Conservation (phyloP, 1,140 invertebrate species). For the Sipha flava region DNA sequence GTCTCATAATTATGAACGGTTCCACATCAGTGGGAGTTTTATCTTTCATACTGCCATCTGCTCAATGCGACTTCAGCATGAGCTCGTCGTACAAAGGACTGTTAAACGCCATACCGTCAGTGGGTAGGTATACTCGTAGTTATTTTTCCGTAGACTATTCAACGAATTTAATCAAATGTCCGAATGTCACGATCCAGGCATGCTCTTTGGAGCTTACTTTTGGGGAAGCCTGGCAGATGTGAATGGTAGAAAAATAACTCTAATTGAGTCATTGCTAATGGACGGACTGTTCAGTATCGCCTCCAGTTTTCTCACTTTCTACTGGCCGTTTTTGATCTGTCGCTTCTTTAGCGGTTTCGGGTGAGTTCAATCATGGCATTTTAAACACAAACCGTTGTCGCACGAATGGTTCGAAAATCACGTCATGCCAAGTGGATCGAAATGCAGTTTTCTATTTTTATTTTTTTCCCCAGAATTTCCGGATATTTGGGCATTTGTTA, state of each 20-base stretch:
- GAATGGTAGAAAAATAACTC: conserved; percentile 64
- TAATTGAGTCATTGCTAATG: conserved; percentile 65
- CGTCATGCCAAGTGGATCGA: too few species aligned
- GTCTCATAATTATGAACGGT: conserved; percentile 63
- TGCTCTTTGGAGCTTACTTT: conserved; percentile 79
- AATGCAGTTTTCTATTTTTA: too few species aligned
- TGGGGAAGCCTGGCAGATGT: conserved; percentile 80
- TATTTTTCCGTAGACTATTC: too few species aligned
- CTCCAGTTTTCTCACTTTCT: conserved; percentile 66
- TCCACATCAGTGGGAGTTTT: conserved; percentile 76
- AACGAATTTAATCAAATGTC: too few species aligned
- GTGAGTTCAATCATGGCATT: conserved; percentile 54
- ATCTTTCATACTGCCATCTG: conserved; percentile 65
- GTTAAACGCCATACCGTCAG: conserved; percentile 65
- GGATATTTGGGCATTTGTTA: conserved; percentile 69
- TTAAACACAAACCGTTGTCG: too few species aligned
- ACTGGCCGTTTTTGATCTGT: conserved; percentile 63
- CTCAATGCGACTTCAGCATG: conserved; percentile 66
- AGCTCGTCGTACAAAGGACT: conserved; percentile 62
- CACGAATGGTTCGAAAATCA: too few species aligned
- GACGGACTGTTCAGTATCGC: conserved; percentile 65
- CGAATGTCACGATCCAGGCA: conserved; percentile 58
- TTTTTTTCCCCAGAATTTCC: conserved; percentile 55
- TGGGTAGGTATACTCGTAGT: conserved; percentile 53
- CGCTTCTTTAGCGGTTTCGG: conserved; percentile 76